phyloP scores from a whole-genome alignment of 2,888 invertebrate genomes.

The Buathra laborator region DNA sequence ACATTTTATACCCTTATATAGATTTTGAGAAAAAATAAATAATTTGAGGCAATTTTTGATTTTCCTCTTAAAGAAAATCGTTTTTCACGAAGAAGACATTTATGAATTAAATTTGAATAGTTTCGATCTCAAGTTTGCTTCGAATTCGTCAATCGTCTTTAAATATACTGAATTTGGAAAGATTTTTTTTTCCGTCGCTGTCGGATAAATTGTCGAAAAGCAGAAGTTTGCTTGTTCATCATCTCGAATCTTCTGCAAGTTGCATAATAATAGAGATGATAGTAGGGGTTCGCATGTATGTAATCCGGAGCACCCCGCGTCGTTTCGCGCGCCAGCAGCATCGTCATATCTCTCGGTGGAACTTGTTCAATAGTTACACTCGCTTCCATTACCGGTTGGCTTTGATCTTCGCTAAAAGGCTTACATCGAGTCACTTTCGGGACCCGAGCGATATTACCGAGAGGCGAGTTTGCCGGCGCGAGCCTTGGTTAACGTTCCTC shows the following conservation, averaged over 20 bases:
- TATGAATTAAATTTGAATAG: too few species aligned
- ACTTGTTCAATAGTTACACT: conserved; percentile 72
- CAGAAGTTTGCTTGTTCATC: neutral
- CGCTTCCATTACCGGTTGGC: conserved; percentile 71
- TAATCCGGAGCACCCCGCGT: conserved; percentile 34
- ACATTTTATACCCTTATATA: too few species aligned
- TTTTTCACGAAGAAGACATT: too few species aligned
- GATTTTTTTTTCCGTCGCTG: neutral
- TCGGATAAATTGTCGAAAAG: neutral
- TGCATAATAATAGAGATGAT: conserved; percentile 24
- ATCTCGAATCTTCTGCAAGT: conserved; percentile 20
- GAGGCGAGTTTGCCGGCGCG: conserved; percentile 36
- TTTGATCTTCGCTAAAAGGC: conserved; percentile 73
- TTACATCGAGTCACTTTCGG: conserved; percentile 72
- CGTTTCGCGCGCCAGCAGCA: conserved; percentile 27
- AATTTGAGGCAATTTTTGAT: too few species aligned
- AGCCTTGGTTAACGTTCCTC: conserved; percentile 16
- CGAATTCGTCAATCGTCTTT: too few species aligned
- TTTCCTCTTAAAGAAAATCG: too few species aligned
- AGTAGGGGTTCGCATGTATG: neutral
- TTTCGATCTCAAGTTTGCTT: too few species aligned
- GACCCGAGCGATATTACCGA: conserved; percentile 68
- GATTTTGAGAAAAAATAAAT: too few species aligned
- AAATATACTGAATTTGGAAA: too few species aligned
- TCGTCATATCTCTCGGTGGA: conserved; percentile 56